A percentile compares a stretch with the other conserved stretches of the same genome.
These are phyloP conservation scores for Poeciliopsis turneri DNA, from an alignment of 2,797 vertebrate species.

Conservation along the genomic window DNA sequence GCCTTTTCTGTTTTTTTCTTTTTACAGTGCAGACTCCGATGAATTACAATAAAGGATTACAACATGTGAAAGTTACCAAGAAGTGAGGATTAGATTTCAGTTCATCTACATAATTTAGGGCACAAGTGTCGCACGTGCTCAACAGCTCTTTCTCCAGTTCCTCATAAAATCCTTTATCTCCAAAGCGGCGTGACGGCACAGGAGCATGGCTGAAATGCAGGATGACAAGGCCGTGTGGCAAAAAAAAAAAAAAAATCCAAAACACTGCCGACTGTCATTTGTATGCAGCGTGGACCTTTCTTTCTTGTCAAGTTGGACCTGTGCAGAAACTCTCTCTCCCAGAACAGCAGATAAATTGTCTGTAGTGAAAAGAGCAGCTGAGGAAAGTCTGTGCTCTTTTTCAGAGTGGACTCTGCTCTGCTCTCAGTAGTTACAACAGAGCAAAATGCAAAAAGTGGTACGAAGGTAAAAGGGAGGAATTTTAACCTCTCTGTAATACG, in stretches of 20 bases:
- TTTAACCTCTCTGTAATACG: slow-evolving; percentile 44
- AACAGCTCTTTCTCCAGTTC: slow-evolving; percentile 8
- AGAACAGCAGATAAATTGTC: slow-evolving; percentile 67
- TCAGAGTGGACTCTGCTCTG: slow-evolving; percentile 37
- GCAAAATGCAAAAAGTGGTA: slow-evolving; percentile 25
- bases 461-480: slow-evolving; percentile 31
- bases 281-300: slow-evolving; percentile 66
- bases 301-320: slow-evolving; percentile 67
- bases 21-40: slow-evolving; percentile 8
- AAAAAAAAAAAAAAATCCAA: slow-evolving; percentile 25
- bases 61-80: slow-evolving; percentile 10
- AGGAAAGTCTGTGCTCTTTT: slow-evolving; percentile 58
- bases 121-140: slow-evolving; percentile 21
- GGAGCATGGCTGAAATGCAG: slow-evolving; percentile 67
- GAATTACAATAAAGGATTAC: slow-evolving; percentile 27
- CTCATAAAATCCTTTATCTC: slow-evolving; percentile 47
- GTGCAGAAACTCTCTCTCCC: slow-evolving; percentile 57
- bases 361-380: slow-evolving; percentile 63
- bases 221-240: slow-evolving; percentile 57
- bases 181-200: slow-evolving; percentile 61
- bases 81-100: background rate
- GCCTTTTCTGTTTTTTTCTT: too few species aligned
- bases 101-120: slow-evolving; percentile 48
- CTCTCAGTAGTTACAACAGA: slow-evolving; percentile 14
- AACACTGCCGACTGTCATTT: slow-evolving; percentile 56